phyloP scores from a whole-genome alignment of 2,113 vertebrate genomes.

The Phrynosoma platyrhinos region DNA sequence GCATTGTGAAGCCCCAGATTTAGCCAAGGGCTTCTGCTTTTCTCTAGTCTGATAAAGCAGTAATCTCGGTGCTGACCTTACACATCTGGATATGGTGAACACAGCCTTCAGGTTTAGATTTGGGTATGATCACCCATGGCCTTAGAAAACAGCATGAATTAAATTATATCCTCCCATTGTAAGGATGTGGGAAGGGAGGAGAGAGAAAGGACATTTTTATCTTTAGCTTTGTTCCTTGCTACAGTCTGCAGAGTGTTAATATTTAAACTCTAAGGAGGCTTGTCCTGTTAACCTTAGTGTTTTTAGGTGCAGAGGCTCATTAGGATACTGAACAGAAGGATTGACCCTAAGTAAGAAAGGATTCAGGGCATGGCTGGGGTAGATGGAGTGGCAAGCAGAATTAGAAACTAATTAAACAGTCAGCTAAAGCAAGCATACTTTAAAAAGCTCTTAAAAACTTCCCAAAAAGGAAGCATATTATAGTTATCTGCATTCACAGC shows the following conservation, averaged over 20 bases:
- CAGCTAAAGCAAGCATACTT: conserved; percentile 77
- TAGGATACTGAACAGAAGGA: conserved; percentile 73
- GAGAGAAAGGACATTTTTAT: background rate
- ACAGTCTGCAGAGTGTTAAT: conserved; percentile 50
- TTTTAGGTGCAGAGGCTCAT: conserved; percentile 64
- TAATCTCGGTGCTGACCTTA: background rate
- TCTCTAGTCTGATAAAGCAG: background rate
- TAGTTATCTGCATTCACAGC: conserved; percentile 84
- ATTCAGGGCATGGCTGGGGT: conserved; percentile 63
- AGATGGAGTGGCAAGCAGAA: conserved; percentile 76
- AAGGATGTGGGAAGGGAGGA: conserved; percentile 19
- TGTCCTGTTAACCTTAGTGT: conserved; percentile 43
- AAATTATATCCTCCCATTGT: conserved; percentile 29
- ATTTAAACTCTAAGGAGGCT: conserved; percentile 60
- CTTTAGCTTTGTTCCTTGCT: conserved; percentile 59
- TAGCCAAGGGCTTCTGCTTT: background rate
- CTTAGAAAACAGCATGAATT: conserved; percentile 30
- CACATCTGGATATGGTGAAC: no score
- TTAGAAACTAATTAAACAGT: conserved; percentile 83
- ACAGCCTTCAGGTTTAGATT: background rate
- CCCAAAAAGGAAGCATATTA: conserved; percentile 85
- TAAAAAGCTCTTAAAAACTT: conserved; percentile 75
- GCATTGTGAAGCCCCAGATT: background rate
- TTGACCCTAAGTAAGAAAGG: conserved; percentile 65
- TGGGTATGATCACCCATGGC: background rate